phyloP scores from a whole-genome alignment of 2,888 invertebrate species.

The Melipona bicolor region DNA sequence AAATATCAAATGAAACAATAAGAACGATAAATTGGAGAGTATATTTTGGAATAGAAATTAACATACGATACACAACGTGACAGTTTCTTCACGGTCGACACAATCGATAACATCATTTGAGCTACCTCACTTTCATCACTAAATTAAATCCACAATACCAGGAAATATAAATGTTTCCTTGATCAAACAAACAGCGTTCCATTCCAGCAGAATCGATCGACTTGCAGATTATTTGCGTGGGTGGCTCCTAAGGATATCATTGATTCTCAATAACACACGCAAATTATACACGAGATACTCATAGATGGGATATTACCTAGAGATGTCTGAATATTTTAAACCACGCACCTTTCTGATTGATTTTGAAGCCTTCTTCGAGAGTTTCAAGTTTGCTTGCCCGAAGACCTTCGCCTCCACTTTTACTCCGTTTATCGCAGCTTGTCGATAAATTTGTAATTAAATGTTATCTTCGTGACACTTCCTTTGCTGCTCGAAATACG shows the following conservation, averaged over 20 bases:
- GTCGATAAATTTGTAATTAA: constrained; percentile 47
- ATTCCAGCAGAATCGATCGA: background rate
- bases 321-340: constrained; percentile 37
- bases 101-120: background rate
- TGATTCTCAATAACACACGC: constrained; percentile 32
- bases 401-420: constrained; percentile 31
- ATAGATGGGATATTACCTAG: constrained; percentile 13
- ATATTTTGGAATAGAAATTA: too few species aligned
- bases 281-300: constrained; percentile 15
- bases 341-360: constrained; percentile 37
- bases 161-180: background rate
- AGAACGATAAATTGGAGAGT: too few species aligned
- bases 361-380: constrained; percentile 21
- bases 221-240: constrained; percentile 43
- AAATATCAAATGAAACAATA: too few species aligned
- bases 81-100: background rate
- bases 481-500: background rate
- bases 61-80: background rate
- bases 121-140: background rate
- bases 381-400: constrained; percentile 32
- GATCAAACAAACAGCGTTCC: background rate
- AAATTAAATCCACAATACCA: background rate
- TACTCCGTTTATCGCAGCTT: constrained; percentile 20
- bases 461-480: constrained; percentile 24
- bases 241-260: constrained; percentile 47